Percentiles rank a stretch among this genome's conserved stretches.
phyloP scores from a whole-genome alignment of 2,113 vertebrate species.

The Gallinago media region DNA sequence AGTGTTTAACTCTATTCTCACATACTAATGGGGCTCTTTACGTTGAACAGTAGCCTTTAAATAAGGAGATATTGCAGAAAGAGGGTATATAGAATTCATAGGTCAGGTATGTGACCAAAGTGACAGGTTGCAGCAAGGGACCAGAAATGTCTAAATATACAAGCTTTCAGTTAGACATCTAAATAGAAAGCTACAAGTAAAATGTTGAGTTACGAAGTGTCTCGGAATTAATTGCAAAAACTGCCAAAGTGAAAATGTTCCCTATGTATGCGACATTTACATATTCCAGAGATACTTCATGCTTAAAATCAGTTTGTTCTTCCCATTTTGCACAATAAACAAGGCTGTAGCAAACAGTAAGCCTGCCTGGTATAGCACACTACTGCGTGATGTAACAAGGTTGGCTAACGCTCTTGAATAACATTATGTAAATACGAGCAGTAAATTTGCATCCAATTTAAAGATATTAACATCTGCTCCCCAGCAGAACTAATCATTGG shows the following conservation, averaged over 20 bases:
- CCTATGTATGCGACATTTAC: neutral
- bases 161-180: neutral
- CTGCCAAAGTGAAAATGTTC: neutral
- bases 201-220: neutral
- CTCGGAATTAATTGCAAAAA: neutral
- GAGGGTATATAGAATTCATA: neutral
- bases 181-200: neutral
- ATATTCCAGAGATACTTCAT: neutral
- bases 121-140: neutral
- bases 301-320: neutral
- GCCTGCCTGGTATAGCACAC: neutral
- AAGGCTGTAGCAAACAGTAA: neutral
- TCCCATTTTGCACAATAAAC: neutral
- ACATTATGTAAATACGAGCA: neutral
- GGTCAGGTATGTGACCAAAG: neutral
- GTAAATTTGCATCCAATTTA: neutral
- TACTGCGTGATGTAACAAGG: neutral
- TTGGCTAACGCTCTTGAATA: neutral
- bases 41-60: neutral
- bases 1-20: neutral
- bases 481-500: neutral
- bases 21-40: neutral
- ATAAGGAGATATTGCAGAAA: neutral
- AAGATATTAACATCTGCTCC: neutral
- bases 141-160: neutral